These are phyloP conservation scores for Lophius americanus DNA, from an alignment of 2,797 vertebrate species.

Conservation along the genomic window DNA sequence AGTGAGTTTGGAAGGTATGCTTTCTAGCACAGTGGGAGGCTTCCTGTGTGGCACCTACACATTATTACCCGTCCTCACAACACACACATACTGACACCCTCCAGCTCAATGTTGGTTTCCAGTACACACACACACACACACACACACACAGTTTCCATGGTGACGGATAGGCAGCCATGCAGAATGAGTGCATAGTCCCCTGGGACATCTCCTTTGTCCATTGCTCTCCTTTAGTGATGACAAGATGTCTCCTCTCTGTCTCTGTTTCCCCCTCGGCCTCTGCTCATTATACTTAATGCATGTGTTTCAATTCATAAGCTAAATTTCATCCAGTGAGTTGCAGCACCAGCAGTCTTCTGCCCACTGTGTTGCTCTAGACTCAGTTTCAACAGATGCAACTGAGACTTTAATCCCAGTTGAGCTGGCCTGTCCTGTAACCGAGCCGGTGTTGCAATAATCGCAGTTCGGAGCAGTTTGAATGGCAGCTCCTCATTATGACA, in stretches of 20 bases:
- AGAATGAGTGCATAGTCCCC: conserved; percentile 78
- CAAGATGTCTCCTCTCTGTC: conserved; percentile 76
- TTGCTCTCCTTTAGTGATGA: conserved; percentile 78
- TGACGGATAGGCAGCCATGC: conserved; percentile 76
- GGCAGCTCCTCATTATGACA: conserved; percentile 68
- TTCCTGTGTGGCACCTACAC: conserved; percentile 55
- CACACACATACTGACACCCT: conserved; percentile 51
- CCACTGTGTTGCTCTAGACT: conserved; percentile 52
- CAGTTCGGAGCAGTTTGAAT: conserved; percentile 62
- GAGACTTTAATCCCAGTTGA: conserved; percentile 63
- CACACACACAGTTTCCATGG: conserved; percentile 78
- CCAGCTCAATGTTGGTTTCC: conserved; percentile 41
- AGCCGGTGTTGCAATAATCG: conserved; percentile 63
- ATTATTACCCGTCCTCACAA: conserved; percentile 56
- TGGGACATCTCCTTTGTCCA: conserved; percentile 81
- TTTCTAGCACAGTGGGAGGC: conserved; percentile 63
- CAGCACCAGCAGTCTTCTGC: conserved; percentile 59
- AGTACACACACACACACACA: conserved; percentile 30
- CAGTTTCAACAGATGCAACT: conserved; percentile 59
- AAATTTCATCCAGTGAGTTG: conserved; percentile 56
- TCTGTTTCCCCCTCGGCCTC: conserved; percentile 56
- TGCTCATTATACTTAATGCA: conserved; percentile 70
- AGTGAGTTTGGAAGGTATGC: conserved; percentile 61
- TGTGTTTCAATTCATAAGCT: conserved; percentile 65
- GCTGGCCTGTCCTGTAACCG: conserved; percentile 59